A percentile compares a stretch with the other conserved stretches of the same genome.
Evolutionary conservation across 2,888 invertebrate genomes (phyloP).

Genomic region (Gastrophysa polygoni): DNA sequence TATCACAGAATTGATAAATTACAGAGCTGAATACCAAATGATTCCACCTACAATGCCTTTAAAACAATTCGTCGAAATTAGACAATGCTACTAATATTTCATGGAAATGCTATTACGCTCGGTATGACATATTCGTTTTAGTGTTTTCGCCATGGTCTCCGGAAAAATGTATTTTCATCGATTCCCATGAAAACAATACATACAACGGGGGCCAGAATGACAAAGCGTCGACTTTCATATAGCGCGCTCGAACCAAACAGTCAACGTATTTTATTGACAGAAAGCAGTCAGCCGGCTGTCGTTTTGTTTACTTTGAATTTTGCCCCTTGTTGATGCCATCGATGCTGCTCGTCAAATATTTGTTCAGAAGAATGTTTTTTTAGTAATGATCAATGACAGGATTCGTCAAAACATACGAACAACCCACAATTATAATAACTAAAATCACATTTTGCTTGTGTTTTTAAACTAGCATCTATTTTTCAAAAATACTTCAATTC

Average conservation of each 20-base stretch:
- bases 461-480: too few relatives aligned
- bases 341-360: not conserved
- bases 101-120: not conserved
- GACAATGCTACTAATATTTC: not conserved
- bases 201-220: not conserved
- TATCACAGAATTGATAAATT: not conserved
- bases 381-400: not conserved
- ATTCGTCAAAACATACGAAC: not conserved
- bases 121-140: not conserved
- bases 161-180: not conserved
- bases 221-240: not conserved
- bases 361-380: not conserved
- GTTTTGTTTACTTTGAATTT: slow-evolving; percentile 26
- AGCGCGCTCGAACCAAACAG: not conserved
- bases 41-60: not conserved
- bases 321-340: slow-evolving; percentile 15
- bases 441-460: too few relatives aligned
- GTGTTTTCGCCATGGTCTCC: not conserved
- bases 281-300: slow-evolving; percentile 21
- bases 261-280: slow-evolving; percentile 18
- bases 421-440: too few relatives aligned
- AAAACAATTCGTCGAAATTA: not conserved
- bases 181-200: not conserved
- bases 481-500: too few relatives aligned
- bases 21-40: not conserved